Conservation (phyloP, 2,888 invertebrate genomes). For the Dryococelus australis region DNA sequence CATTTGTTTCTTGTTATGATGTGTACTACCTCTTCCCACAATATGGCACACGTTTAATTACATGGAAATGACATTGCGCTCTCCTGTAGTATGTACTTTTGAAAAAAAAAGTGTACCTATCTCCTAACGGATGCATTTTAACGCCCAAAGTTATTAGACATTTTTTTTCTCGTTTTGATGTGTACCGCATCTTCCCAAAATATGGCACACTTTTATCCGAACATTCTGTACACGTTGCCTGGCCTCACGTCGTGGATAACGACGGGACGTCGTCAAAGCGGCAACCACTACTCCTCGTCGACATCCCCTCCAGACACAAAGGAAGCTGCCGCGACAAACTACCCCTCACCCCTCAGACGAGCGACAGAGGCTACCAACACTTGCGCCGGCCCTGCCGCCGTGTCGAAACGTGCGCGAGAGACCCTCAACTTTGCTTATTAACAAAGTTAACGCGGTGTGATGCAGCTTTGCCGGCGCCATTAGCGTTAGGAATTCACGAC, state of each 20-base stretch:
- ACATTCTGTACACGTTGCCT: not conserved
- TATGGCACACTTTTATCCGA: no score
- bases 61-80: no score
- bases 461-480: not conserved
- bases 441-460: not conserved
- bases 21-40: no score
- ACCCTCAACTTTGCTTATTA: conserved; percentile 10
- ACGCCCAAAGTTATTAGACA: no score
- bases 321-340: not conserved
- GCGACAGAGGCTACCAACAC: no score
- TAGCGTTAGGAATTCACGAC: conserved; percentile 16
- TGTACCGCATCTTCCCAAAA: no score
- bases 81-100: no score
- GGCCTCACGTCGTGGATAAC: not conserved
- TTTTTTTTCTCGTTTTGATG: no score
- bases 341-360: not conserved
- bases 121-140: no score
- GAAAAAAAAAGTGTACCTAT: no score
- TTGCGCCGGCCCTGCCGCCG: not conserved
- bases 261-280: not conserved
- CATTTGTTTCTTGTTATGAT: no score
- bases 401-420: not conserved
- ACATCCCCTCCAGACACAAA: not conserved
- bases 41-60: no score
- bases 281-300: not conserved